Percentiles rank a stretch among this genome's conserved stretches.
Evolutionary conservation across 1,140 invertebrate genomes (phyloP).

Genomic region (Ctenoplectra terminalis): DNA sequence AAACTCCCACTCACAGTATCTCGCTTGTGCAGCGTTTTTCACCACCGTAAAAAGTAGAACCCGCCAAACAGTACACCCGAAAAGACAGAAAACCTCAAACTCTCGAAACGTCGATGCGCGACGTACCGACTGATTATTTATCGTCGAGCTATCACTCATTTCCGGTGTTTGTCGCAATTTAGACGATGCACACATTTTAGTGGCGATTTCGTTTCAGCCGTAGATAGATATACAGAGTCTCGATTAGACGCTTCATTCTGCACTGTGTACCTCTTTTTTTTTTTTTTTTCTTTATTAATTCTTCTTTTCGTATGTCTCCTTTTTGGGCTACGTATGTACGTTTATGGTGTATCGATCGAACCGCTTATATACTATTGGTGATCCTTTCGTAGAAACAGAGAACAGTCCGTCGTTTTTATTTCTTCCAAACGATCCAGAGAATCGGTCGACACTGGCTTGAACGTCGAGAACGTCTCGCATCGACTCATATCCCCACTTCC

Average conservation of each 20-base stretch:
- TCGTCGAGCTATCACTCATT: background rate
- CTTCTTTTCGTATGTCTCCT: slow-evolving; percentile 1
- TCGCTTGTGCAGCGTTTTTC: slow-evolving; percentile 83
- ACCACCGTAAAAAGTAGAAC: slow-evolving; percentile 82
- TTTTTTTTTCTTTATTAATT: background rate
- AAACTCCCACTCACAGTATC: slow-evolving; percentile 82
- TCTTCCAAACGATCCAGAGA: background rate
- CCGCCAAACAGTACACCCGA: slow-evolving; percentile 74
- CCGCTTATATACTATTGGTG: slow-evolving; percentile 28
- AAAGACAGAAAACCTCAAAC: slow-evolving; percentile 59
- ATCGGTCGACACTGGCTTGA: background rate
- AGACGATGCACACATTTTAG: slow-evolving; percentile 34
- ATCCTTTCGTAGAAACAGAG: slow-evolving; percentile 30
- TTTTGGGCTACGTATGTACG: slow-evolving; percentile 47
- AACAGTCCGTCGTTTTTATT: slow-evolving; percentile 1
- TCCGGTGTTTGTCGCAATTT: slow-evolving; percentile 42
- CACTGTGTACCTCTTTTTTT: slow-evolving; percentile 19
- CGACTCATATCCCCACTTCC: slow-evolving; percentile 49
- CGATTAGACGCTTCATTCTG: slow-evolving; percentile 45
- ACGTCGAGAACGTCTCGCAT: slow-evolving; percentile 57
- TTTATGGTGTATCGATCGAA: slow-evolving; percentile 42
- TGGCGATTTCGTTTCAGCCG: slow-evolving; percentile 30
- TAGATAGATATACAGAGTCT: slow-evolving; percentile 47
- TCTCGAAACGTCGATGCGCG: slow-evolving; percentile 69
- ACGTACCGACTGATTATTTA: slow-evolving; percentile 5